phyloP scores from a whole-genome alignment of 35 echinoderm and acorn worm genomes.

The Eucidaris tribuloides region DNA sequence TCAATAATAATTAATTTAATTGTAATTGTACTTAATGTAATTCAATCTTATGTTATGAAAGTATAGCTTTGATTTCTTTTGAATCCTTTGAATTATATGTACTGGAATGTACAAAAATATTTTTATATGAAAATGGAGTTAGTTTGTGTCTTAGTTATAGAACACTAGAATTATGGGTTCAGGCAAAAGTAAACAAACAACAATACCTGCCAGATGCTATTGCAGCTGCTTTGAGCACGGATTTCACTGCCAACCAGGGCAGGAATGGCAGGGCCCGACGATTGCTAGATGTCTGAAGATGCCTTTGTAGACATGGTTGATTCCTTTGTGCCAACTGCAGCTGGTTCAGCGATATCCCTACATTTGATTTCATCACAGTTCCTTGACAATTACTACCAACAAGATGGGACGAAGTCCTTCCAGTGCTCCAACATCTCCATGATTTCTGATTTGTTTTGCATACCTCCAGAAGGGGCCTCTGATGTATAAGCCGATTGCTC shows the following conservation, averaged over 20 bases:
- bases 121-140: background rate
- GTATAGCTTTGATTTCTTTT: background rate
- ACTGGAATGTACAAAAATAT: background rate
- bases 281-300: conserved; percentile 33
- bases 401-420: no score
- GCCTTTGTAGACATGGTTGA: background rate
- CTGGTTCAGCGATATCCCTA: no score
- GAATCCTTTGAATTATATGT: background rate
- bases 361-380: no score
- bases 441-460: no score
- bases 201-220: conserved; percentile 62
- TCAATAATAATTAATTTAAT: background rate
- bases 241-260: conserved; percentile 39
- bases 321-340: no score
- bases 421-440: no score
- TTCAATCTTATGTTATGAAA: background rate
- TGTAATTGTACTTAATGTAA: background rate
- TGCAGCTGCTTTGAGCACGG: conserved; percentile 54
- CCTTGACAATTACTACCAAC: no score
- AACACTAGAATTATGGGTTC: background rate
- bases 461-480: no score
- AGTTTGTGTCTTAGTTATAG: background rate
- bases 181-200: background rate
- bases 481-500: no score
- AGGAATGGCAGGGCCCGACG: conserved; percentile 23